Percentiles rank a stretch among this genome's conserved stretches.
These are phyloP conservation scores for Platycheirus albimanus DNA, from an alignment of 2,888 invertebrate species.

Conservation along the genomic window DNA sequence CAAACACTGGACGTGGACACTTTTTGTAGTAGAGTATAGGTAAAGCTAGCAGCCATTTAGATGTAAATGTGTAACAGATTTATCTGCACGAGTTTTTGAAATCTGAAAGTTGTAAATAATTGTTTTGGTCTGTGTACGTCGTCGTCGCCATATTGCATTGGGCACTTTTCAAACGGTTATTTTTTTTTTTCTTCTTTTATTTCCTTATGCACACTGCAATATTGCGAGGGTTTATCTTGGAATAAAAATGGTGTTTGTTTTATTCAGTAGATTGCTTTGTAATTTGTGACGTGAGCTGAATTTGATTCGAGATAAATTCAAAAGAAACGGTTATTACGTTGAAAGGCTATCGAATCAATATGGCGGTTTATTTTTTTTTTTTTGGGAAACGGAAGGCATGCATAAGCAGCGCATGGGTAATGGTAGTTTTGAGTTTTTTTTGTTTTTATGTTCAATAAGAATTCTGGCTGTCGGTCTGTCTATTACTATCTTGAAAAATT, in stretches of 20 bases:
- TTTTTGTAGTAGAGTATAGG: too few species aligned
- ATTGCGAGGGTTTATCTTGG: slow-evolving; percentile 17
- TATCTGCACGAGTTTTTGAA: slow-evolving; percentile 50
- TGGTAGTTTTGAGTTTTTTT: too few species aligned
- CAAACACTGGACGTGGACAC: slow-evolving; percentile 15
- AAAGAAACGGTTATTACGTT: slow-evolving; percentile 17
- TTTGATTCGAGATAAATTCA: slow-evolving; percentile 37
- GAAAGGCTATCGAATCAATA: too few species aligned
- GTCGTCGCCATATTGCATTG: background rate
- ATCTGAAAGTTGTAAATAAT: slow-evolving; percentile 60
- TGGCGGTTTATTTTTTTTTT: too few species aligned
- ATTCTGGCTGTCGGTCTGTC: too few species aligned
- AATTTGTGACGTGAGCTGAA: slow-evolving; percentile 50
- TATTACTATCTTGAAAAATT: too few species aligned
- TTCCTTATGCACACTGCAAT: too few species aligned
- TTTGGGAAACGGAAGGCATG: too few species aligned
- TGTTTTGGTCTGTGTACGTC: slow-evolving; percentile 16
- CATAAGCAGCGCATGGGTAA: too few species aligned
- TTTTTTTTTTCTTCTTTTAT: too few species aligned
- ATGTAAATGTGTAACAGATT: slow-evolving; percentile 58
- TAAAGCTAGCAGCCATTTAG: slow-evolving; percentile 18
- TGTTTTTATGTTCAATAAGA: too few species aligned
- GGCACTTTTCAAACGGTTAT: too few species aligned
- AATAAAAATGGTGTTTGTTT: slow-evolving; percentile 20
- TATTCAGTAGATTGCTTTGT: slow-evolving; percentile 52